Evolutionary conservation across 2,888 invertebrate genomes (phyloP), one percentile per base, ranked within the genome.

Genomic region (Acrobasis consociella): DNA sequence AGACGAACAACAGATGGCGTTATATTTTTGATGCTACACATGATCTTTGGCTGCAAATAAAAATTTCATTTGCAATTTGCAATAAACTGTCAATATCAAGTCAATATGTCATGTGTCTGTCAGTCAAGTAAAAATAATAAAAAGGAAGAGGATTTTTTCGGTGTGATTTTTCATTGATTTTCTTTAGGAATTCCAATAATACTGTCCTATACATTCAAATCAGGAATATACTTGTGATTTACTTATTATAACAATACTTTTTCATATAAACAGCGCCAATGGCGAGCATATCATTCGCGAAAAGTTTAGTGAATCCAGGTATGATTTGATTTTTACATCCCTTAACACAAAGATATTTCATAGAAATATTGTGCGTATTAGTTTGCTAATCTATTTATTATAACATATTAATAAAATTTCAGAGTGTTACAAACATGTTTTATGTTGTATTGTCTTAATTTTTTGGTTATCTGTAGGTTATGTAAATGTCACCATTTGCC

Each of bases 301-400:
- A 89, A 83, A 91, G 85, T 86, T 89, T 91, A 86, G 90, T 92
- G 85, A 91, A 82, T 80, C 91, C 91, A 85, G 91, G 22, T 13
- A 38, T 2, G 53, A 42, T 11, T 11, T 13, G 1, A 11, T 42
- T 46, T 46, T 46, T 46, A 31, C 31, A 31, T 2, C 7, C 31
- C 7, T 31, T 5, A 5, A 5, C 31, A 8, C 31, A 31, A 8
- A 22, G 22, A 22, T 22, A 22, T 22, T 22, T 22, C 3, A 22
- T 3, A 22, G 22, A 22, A 22, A 31, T 31, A 31, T n/a, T 31
- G 31, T 5, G n/a, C n/a, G n/a, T 31, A 31, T 7, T 31, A 31
- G 13, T 46, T 46, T 46, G 13, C 7, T n/a, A n/a, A 5, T 46
- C 13, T 46, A 46, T 13, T 13, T 46, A 13, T 3, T 46, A 13